Percentiles rank a stretch among this genome's conserved stretches.
phyloP scores from a whole-genome alignment of 1,140 invertebrate species.

The Nylanderia fulva region DNA sequence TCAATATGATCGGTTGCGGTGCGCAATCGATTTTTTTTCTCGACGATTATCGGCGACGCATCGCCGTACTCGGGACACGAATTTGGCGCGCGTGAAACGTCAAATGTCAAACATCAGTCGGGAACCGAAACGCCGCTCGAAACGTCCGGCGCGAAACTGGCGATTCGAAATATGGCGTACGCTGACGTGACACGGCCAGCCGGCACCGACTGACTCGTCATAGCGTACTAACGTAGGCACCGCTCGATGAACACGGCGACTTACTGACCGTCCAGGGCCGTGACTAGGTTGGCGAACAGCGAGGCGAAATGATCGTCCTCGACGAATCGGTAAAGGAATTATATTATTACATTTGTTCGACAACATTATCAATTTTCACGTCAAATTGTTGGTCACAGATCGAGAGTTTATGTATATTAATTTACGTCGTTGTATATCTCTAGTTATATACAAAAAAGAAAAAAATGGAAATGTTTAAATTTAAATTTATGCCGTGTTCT shows the following conservation, averaged over 20 bases:
- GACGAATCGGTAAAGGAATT: neutral
- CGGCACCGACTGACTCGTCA: neutral
- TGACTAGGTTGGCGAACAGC: slow-evolving; percentile 3
- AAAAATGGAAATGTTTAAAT: too few species aligned
- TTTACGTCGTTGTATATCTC: too few species aligned
- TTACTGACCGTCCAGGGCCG: slow-evolving; percentile 23
- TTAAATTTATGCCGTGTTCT: too few species aligned
- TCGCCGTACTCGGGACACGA: neutral
- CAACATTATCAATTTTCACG: too few species aligned
- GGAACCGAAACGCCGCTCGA: slow-evolving; percentile 31
- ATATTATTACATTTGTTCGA: too few species aligned
- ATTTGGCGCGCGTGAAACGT: slow-evolving; percentile 14
- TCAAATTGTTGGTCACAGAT: too few species aligned
- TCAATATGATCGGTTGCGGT: neutral
- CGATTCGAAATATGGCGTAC: slow-evolving; percentile 74
- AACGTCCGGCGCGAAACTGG: slow-evolving; percentile 70
- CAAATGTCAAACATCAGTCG: too few species aligned
- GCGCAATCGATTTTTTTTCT: neutral
- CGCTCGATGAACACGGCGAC: slow-evolving; percentile 57
- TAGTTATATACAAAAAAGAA: too few species aligned
- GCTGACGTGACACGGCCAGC: neutral
- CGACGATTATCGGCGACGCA: neutral
- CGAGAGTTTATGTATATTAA: too few species aligned
- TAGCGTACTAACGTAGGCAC: slow-evolving; percentile 54
- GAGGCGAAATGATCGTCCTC: neutral